A percentile compares a stretch with the other conserved stretches of the same genome.
These are phyloP conservation scores for Romanogobio albipinnatus DNA, from an alignment of 2,113 vertebrate genomes.

Conservation along the genomic window DNA sequence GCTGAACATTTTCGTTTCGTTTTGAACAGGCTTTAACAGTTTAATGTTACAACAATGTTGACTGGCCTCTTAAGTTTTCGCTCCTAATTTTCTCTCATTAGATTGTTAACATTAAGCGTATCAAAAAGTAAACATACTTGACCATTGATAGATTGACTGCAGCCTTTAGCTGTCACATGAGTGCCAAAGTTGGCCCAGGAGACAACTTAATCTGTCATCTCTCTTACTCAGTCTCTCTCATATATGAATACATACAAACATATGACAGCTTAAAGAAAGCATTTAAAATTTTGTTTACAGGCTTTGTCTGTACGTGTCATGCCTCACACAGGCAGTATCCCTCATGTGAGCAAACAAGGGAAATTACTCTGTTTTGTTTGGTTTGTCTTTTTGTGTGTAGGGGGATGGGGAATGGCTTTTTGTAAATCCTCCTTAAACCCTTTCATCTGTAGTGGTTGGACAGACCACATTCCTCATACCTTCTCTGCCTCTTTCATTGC, in stretches of 20 bases:
- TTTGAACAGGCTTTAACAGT: background rate
- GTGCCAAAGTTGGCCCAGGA: background rate
- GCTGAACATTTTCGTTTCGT: background rate
- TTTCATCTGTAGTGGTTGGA: background rate
- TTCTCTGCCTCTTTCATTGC: background rate
- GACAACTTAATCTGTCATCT: constrained; percentile 9
- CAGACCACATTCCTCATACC: constrained; percentile 2
- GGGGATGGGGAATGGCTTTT: background rate
- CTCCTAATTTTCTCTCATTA: background rate
- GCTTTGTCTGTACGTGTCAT: background rate
- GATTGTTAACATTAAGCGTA: constrained; percentile 5
- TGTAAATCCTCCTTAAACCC: constrained; percentile 40
- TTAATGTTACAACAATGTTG: background rate
- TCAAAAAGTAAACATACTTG: constrained; percentile 8
- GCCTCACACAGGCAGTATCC: constrained; percentile 13
- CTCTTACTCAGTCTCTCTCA: background rate
- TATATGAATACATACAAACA: background rate
- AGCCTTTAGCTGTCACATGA: constrained; percentile 5
- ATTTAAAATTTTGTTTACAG: background rate
- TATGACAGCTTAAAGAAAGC: background rate
- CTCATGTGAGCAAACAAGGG: constrained; percentile 7
- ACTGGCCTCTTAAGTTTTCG: background rate
- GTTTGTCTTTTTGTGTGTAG: background rate
- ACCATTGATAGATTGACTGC: background rate
- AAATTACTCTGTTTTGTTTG: constrained; percentile 13